These are phyloP conservation scores for Drosophila hydei DNA, from an alignment of 1,140 invertebrate genomes.

Conservation along the genomic window DNA sequence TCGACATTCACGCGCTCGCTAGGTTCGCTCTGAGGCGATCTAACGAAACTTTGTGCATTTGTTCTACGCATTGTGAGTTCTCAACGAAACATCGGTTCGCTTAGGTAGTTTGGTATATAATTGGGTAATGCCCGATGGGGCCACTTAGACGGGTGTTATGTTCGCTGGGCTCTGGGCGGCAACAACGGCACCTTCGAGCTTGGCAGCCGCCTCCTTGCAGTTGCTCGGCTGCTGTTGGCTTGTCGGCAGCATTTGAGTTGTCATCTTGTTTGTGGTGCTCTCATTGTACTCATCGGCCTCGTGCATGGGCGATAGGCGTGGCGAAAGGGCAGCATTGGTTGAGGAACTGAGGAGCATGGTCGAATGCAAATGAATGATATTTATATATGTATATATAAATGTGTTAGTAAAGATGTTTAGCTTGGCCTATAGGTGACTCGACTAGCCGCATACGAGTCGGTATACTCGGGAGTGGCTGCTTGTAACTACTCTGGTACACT, in stretches of 20 bases:
- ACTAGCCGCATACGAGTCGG: constrained; percentile 9
- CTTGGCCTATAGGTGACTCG: constrained; percentile 2
- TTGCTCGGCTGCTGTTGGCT: constrained; percentile 36
- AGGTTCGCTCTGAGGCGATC: neutral
- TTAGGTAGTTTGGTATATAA: constrained; percentile 23
- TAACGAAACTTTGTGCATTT: constrained; percentile 28
- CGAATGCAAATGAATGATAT: constrained; percentile 53
- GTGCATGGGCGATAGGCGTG: constrained; percentile 78
- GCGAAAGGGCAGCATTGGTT: constrained; percentile 67
- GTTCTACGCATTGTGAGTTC: constrained; percentile 9
- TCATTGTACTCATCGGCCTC: constrained; percentile 75
- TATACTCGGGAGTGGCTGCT: neutral
- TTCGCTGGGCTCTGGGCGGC: constrained; percentile 50
- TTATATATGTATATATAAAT: constrained; percentile 17
- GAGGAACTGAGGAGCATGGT: constrained; percentile 52
- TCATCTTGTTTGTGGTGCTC: constrained; percentile 37
- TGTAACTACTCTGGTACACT: constrained; percentile 51
- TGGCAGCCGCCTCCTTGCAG: constrained; percentile 66
- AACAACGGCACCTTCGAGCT: constrained; percentile 49
- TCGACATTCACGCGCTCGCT: constrained; percentile 18
- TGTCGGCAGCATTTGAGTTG: constrained; percentile 9
- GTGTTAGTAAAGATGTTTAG: neutral
- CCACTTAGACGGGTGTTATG: constrained; percentile 64
- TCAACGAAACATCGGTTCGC: neutral
- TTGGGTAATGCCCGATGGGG: constrained; percentile 12